Evolutionary conservation across 2,888 invertebrate genomes (phyloP), one percentile per base, ranked within the genome.

Genomic region (Digitonthophagus gazella): DNA sequence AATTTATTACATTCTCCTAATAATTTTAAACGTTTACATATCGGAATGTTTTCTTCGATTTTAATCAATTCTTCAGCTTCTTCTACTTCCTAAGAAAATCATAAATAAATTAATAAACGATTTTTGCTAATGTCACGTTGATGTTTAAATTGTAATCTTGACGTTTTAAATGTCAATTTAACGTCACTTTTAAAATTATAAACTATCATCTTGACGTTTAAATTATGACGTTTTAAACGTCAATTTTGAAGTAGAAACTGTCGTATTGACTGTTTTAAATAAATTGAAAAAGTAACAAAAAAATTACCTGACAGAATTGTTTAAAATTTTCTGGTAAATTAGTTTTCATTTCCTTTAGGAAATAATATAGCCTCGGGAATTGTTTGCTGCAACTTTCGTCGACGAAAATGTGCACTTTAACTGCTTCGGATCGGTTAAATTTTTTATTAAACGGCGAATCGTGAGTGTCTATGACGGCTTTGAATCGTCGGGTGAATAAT

Each of bases 401-500:
- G 0, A 90, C 75, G 0, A 90, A 80, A 64, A 91, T 84, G 70
- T 84, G 74, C 80, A 85, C 80, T 82, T 84, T 56, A 83, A 83
- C 77, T 22, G 76, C 74, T 8, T 68, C 54, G 11, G 54, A 18
- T 6, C 58, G 44, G 65, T 58, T 58, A 65, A 68, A 68, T 57
- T 22, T 71, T 58, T 57, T 67, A 68, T 18, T 78, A 66, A 72
- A 73, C 0, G 78, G 76, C 69, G 80, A 81, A 1, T 78, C 78
- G 75, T 89, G 90, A 76, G 88, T 87, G 72, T 90, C 86, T 68
- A 89, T 85, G 57, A 92, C 82, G 16, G 89, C 87, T 0, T 89
- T 86, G 77, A 93, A 91, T 70, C 94, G 84, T 76, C 86, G 88
- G 61, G 88, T 87, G 78, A 93, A 93, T 77, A 85, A 85, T 0